Evolutionary conservation across 2,113 vertebrate species (phyloP).

Genomic region (Meleagris gallopavo): DNA sequence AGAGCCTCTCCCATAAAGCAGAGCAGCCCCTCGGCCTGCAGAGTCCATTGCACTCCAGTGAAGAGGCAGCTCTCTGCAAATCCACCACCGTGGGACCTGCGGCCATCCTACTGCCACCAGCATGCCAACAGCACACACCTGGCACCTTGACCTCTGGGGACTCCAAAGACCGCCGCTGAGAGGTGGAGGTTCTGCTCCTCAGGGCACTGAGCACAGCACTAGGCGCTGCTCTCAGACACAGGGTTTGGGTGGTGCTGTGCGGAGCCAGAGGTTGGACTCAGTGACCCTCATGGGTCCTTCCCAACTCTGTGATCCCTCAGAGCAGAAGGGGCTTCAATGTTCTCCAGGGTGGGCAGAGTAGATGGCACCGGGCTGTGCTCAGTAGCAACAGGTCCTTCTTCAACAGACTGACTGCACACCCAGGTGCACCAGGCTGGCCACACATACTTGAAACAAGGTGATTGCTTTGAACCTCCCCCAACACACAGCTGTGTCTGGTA

Average conservation of each 20-base stretch:
- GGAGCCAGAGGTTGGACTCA: no score
- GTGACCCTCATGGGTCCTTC: no score
- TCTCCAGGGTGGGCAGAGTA: no score
- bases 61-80: not conserved
- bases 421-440: rapidly evolving
- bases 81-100: not conserved
- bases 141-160: rapidly evolving
- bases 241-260: no score
- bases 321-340: no score
- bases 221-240: no score
- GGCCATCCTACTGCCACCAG: rapidly evolving
- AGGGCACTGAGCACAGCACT: no score
- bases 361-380: not conserved
- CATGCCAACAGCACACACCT: rapidly evolving
- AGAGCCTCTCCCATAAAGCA: no score
- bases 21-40: rapidly evolving
- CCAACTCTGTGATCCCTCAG: no score
- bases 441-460: rapidly evolving
- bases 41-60: rapidly evolving
- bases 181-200: no score
- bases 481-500: rapidly evolving
- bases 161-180: not conserved
- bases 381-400: not conserved
- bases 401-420: not conserved
- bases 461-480: not conserved